These are phyloP conservation scores for Anoplophora glabripennis DNA, from an alignment of 1,140 invertebrate genomes.

Conservation along the genomic window DNA sequence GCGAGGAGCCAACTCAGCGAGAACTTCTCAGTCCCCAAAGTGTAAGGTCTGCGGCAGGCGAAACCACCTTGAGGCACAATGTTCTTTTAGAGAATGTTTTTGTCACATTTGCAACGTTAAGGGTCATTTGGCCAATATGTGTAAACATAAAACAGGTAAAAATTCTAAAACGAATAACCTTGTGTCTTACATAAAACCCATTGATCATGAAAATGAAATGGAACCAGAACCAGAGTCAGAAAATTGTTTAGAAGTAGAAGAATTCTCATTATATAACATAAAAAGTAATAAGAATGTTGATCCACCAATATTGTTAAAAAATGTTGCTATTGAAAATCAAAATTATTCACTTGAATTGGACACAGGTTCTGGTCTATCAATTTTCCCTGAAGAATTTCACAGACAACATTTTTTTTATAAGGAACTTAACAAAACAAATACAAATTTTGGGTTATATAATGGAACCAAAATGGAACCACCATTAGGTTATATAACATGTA, in stretches of 20 bases:
- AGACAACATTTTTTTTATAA: background rate
- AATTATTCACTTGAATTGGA: conserved; percentile 1
- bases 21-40: background rate
- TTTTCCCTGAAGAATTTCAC: background rate
- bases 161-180: no score
- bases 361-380: background rate
- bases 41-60: conserved; percentile 5
- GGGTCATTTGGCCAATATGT: conserved; percentile 1
- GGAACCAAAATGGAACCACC: background rate
- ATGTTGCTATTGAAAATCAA: background rate
- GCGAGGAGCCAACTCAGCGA: no score
- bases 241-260: conserved; percentile 3
- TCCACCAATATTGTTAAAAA: background rate
- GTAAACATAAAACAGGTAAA: background rate
- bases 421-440: background rate
- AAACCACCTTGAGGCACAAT: conserved; percentile 2
- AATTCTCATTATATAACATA: conserved; percentile 1
- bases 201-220: no score
- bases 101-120: background rate
- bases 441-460: conserved; percentile 1
- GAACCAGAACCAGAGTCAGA: background rate
- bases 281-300: background rate
- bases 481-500: background rate
- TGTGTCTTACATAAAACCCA: no score
- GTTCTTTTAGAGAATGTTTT: conserved; percentile 8